Conservation (phyloP, 1,140 invertebrate genomes). For the Nasonia giraulti region DNA sequence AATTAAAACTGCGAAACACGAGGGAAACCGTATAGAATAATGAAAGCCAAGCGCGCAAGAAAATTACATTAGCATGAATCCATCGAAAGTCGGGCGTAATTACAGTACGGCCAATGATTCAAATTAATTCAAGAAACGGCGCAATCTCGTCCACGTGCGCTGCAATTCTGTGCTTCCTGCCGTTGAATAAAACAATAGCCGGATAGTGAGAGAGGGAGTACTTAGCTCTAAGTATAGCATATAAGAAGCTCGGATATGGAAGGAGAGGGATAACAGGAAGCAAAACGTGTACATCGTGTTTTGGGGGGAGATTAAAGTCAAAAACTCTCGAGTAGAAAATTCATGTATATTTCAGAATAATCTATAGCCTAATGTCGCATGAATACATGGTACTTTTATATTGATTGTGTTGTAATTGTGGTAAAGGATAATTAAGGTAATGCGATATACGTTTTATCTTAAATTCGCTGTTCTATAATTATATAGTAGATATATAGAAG, state of each 20-base stretch:
- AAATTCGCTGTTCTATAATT: too few species aligned
- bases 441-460: too few species aligned
- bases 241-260: background rate
- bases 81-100: background rate
- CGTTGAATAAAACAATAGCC: constrained; percentile 21
- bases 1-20: too few species aligned
- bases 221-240: background rate
- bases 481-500: too few species aligned
- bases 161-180: background rate
- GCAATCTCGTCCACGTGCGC: background rate
- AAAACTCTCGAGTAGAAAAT: constrained; percentile 27
- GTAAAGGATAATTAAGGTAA: too few species aligned
- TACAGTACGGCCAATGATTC: too few species aligned
- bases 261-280: background rate
- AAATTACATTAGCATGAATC: background rate
- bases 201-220: background rate
- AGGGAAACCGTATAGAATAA: too few species aligned
- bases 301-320: constrained; percentile 3
- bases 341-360: constrained; percentile 14
- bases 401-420: background rate
- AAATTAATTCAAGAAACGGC: background rate
- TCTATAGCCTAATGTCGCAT: background rate
- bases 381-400: background rate
- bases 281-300: background rate
- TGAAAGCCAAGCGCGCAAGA: too few species aligned